Conservation (phyloP, 2,888 invertebrate genomes). For the Papilio protenor region DNA sequence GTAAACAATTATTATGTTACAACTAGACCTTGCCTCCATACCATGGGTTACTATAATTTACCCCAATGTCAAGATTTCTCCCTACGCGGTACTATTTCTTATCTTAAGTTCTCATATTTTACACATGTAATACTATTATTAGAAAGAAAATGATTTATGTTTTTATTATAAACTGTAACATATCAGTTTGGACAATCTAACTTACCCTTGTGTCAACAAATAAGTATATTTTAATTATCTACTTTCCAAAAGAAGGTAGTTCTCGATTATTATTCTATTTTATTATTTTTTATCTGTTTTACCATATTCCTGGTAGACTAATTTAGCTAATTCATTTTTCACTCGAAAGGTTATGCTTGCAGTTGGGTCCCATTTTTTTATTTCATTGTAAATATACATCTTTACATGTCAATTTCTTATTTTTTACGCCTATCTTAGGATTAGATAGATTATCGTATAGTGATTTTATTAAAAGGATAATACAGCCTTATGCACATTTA, state of each 20-base stretch:
- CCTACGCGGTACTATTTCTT: neutral
- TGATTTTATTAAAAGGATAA: neutral
- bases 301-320: too few relatives aligned
- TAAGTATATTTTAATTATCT: neutral
- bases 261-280: too few relatives aligned
- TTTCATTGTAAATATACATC: too few relatives aligned
- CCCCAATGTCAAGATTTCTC: neutral
- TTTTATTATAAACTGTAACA: neutral
- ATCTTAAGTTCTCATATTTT: neutral
- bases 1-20: slow-evolving; percentile 41
- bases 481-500: neutral
- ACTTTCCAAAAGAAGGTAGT: too few relatives aligned
- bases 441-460: too few relatives aligned
- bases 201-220: neutral
- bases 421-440: too few relatives aligned
- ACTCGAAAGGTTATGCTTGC: too few relatives aligned
- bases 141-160: neutral
- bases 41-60: slow-evolving; percentile 16
- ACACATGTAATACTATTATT: neutral
- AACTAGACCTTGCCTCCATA: slow-evolving; percentile 32
- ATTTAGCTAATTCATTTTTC: too few relatives aligned
- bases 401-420: too few relatives aligned
- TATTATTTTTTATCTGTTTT: neutral
- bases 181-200: neutral
- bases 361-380: too few relatives aligned